Conservation (phyloP, 35 echinoderm and acorn worm species). For the Lytechinus pictus region DNA sequence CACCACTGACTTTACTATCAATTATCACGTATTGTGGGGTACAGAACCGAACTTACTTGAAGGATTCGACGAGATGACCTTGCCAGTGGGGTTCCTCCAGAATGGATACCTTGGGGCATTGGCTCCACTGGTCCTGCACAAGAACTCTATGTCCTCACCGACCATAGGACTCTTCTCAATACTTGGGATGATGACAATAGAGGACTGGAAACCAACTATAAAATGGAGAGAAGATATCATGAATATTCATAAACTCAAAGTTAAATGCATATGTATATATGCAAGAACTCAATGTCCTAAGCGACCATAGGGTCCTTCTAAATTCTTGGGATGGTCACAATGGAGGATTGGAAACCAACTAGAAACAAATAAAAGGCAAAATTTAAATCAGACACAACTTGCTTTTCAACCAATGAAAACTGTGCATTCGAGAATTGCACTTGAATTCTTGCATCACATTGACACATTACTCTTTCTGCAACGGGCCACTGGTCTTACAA, state of each 20-base stretch:
- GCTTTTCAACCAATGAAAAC: too few relatives aligned
- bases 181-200: conserved; percentile 77
- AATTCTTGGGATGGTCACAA: conserved; percentile 73
- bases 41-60: not conserved
- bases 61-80: conserved; percentile 33
- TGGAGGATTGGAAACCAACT: conserved; percentile 65
- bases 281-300: not conserved
- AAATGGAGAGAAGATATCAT: not conserved
- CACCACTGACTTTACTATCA: too few relatives aligned
- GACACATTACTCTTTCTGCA: too few relatives aligned
- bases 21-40: too few relatives aligned
- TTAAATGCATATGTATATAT: not conserved
- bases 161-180: conserved; percentile 72
- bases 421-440: too few relatives aligned
- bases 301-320: conserved; percentile 64
- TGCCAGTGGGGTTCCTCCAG: conserved; percentile 54
- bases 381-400: too few relatives aligned
- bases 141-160: conserved; percentile 68
- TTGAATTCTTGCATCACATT: too few relatives aligned
- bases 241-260: too few relatives aligned
- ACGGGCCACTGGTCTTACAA: too few relatives aligned
- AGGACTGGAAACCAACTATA: conserved; percentile 56
- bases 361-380: not conserved
- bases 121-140: conserved; percentile 65
- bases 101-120: conserved; percentile 69